Evolutionary conservation across 2,888 invertebrate genomes (phyloP), one percentile per base, ranked within the genome.

Genomic region (Esperia sulphurella): DNA sequence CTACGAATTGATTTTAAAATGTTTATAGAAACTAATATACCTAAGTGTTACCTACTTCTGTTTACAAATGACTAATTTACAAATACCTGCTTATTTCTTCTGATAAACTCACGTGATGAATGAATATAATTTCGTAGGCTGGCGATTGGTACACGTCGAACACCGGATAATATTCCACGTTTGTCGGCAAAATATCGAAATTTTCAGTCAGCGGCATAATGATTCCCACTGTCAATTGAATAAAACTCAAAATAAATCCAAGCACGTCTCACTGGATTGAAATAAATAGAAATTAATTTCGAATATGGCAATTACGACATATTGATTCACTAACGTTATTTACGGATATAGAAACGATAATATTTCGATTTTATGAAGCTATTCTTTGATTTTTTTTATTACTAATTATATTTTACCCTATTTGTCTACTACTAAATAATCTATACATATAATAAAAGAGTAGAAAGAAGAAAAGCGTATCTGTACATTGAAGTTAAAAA

Each of bases 121-220:
- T 50, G 57, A 88, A 90, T 37, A 89, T 52, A 33, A 75, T 63
- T 51, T 63, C 63, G 55, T 90, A 90, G 1, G 71, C 63, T 7
- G 88, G 87, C 14, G 74, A 67, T 54, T 75, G 69, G 58, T 87
- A 79, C 14, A 83, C 87, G 55, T 89, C 75, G 49, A 90, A 68
- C 43, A 60, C 71, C 2, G 85, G 85, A 57, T 90, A 90, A 57
- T 90, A 90, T 54, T 90, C 86, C 9, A 90, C 90, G 54, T 89
- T 89, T n/a, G 90, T 90, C 4, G 90, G 90, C 40, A 90, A 60
- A 53, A 90, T 75, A 29, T 76, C 71, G 54, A 89, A 89, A 55
- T 81, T 76, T 62, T 90, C 90, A 13, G 88, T 81, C 52, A 89
- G 48, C 35, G 90, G 90, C 72, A 87, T 79, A 56, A 89, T 67